Percentiles rank a stretch among this genome's conserved stretches.
phyloP scores from a whole-genome alignment of 1,140 invertebrate genomes.

The Cotesia vestalis region DNA sequence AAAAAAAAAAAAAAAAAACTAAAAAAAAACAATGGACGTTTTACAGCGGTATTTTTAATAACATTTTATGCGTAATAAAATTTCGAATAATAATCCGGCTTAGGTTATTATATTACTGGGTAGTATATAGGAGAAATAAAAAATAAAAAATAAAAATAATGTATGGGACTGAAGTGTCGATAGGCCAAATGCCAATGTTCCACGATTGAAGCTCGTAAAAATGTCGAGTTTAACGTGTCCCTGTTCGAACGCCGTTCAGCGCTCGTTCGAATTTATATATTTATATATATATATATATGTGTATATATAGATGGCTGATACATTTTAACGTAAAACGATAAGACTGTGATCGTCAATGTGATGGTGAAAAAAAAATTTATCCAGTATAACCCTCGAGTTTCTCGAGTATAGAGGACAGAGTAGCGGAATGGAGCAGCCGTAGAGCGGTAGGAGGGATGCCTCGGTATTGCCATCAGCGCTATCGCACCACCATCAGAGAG shows the following conservation, averaged over 20 bases:
- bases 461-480: too few species aligned
- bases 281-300: not conserved
- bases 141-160: constrained; percentile 5
- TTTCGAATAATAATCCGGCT: constrained; percentile 4
- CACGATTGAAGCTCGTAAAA: constrained; percentile 22
- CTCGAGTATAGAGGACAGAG: too few species aligned
- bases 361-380: constrained; percentile 16
- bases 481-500: not conserved
- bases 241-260: not conserved
- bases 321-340: constrained; percentile 19
- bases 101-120: constrained; percentile 2
- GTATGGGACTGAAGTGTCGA: constrained; percentile 20
- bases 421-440: too few species aligned
- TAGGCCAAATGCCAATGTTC: constrained; percentile 27
- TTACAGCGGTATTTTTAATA: too few species aligned
- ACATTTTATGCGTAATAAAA: too few species aligned
- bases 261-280: not conserved
- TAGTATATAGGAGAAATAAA: not conserved
- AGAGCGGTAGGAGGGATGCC: too few species aligned
- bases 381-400: constrained; percentile 4
- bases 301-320: not conserved
- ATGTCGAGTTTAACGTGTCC: constrained; percentile 22
- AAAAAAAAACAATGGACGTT: too few species aligned
- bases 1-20: too few species aligned
- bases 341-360: constrained; percentile 5